Base-by-base conservation (phyloP, 2,888 invertebrate genomes). In the Caenorhabditis sp. region DNA sequence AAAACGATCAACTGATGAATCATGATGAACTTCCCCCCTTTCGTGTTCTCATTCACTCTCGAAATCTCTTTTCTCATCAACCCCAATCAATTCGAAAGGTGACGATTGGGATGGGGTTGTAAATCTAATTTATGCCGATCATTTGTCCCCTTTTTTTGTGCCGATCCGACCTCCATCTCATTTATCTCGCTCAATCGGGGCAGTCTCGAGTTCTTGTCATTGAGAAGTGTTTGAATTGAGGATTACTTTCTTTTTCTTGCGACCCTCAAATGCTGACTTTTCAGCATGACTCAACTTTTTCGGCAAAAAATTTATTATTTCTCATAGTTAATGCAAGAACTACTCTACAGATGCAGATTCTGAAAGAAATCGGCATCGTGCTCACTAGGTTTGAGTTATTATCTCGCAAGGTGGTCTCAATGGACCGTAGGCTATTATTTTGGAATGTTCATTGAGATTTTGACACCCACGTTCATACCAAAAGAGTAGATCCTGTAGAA, bases 41-140 rank as follows among this genome's bases (percentile, higher is more conserved):
- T 19, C 6, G 38, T 35, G 24, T 54, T 59, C 35, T 59, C 35
- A 31, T n/a, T 35, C 3, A 24, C 41, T 38, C 24, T 38, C 19
- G 38, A 38, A 35, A 28, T 8, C 16, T 61, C 38, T 63, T 44
- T 22, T 38, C 38, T 59, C 59, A 22, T 61, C 58, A 28, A 31
- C 28, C 44, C 64, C 35, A 54, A 49, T 68, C 51, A 35, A 49
- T 49, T 68, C 38, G 28, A 68, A 35, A 66, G 66, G 47, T 66
- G 66, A 66, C 44, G 22, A 68, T n/a, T 31, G 31, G 31, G 31
- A 31, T 31, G 68, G 22, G 66, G 68, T 68, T 68, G 54, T 68
- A 68, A 68, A 68, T 68, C 68, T 68, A 54, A 68, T 41, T 38
- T 24, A 68, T 68, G 51, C 54, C 19, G 68, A 54, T 41, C 68